phyloP scores from a whole-genome alignment of 2,113 vertebrate species.

The Phalacrocorax brasilianus region DNA sequence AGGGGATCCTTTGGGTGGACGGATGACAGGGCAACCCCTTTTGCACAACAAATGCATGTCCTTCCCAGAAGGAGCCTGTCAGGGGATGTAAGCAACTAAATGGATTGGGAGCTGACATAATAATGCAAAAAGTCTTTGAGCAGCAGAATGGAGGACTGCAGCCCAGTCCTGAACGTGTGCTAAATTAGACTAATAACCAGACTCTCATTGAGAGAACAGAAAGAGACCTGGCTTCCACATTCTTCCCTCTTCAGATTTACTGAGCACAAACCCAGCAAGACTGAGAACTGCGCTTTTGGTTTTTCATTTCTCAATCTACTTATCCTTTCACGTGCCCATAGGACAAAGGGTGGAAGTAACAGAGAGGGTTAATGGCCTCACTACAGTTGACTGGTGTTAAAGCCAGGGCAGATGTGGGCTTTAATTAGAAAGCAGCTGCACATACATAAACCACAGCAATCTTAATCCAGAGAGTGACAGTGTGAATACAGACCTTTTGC shows the following conservation, averaged over 20 bases:
- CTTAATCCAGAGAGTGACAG: conserved; percentile 6
- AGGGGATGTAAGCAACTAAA: not conserved
- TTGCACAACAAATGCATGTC: not conserved
- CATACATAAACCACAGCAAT: conserved; percentile 29
- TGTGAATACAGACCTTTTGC: not conserved
- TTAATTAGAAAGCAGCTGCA: conserved; percentile 56
- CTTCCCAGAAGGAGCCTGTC: not conserved
- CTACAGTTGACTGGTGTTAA: conserved; percentile 1
- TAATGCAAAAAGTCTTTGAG: not conserved
- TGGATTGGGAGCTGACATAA: not conserved
- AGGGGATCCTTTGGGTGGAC: not conserved
- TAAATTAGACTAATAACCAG: not conserved
- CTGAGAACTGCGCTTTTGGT: not conserved
- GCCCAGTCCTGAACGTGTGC: not conserved
- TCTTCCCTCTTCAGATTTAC: not conserved
- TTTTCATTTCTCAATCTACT: not conserved
- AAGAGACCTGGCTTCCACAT: not conserved
- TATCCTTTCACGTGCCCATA: not conserved
- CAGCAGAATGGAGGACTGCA: not conserved
- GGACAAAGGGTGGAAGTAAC: not conserved
- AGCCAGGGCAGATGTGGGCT: conserved; percentile 13
- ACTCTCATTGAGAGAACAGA: not conserved
- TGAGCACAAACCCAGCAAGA: not conserved
- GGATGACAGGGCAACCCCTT: not conserved
- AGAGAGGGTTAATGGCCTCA: conserved; percentile 23